phyloP scores from a whole-genome alignment of 2,113 vertebrate species.

The Eleginops maclovinus region DNA sequence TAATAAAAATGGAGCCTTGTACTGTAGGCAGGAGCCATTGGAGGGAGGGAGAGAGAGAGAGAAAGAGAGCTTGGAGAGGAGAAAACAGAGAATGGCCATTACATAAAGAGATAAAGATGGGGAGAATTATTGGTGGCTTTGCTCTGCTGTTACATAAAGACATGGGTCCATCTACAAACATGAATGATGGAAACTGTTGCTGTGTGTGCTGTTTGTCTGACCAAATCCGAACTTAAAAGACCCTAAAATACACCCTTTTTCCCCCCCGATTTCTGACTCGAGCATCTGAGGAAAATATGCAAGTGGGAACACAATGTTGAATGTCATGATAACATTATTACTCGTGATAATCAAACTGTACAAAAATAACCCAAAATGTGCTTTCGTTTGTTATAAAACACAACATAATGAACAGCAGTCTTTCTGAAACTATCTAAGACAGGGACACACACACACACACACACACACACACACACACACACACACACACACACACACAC shows the following conservation, averaged over 20 bases:
- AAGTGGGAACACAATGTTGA: no score
- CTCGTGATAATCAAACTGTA: no score
- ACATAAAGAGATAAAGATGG: constrained; percentile 81
- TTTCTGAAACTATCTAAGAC: background rate
- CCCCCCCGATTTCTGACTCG: background rate
- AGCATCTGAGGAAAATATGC: no score
- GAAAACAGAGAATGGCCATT: constrained; percentile 72
- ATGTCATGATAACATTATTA: no score
- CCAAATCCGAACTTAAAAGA: constrained; percentile 26
- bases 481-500: background rate
- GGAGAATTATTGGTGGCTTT: constrained; percentile 76
- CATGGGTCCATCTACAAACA: constrained; percentile 46
- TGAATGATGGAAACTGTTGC: constrained; percentile 44
- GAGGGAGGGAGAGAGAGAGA: constrained; percentile 57
- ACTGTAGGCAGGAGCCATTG: constrained; percentile 65
- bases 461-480: background rate
- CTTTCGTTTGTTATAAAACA: no score
- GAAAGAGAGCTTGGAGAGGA: no score
- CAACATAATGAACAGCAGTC: no score
- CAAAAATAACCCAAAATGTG: no score
- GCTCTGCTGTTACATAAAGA: constrained; percentile 78
- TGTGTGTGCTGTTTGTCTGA: constrained; percentile 19
- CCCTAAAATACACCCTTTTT: background rate
- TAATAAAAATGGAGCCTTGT: constrained; percentile 80
- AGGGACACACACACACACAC: background rate